phyloP scores from a whole-genome alignment of 2,888 invertebrate genomes.

The Microctonus aethiopoides region DNA sequence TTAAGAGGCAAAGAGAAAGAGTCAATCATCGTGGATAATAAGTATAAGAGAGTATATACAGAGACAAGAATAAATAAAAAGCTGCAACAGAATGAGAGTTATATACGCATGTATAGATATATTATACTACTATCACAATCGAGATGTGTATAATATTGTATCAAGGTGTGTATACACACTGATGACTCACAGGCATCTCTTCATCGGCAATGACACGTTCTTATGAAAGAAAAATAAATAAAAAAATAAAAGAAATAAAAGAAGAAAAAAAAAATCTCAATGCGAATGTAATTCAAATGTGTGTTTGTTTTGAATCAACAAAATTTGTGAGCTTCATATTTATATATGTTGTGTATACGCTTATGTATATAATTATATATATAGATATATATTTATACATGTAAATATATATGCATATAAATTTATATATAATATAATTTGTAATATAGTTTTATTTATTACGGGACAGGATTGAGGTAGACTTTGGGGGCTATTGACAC shows the following conservation, averaged over 20 bases:
- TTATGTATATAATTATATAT: too few species aligned
- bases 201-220: not conserved
- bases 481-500: not conserved
- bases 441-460: too few species aligned
- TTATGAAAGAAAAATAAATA: not conserved
- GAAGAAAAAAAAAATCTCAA: not conserved
- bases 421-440: too few species aligned
- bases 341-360: not conserved
- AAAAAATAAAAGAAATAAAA: not conserved
- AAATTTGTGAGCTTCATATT: not conserved
- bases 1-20: constrained; percentile 8
- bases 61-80: constrained; percentile 29
- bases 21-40: not conserved
- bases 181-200: not conserved
- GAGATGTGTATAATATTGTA: constrained; percentile 24
- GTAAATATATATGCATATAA: too few species aligned
- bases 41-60: not conserved
- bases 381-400: too few species aligned
- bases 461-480: not conserved
- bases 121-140: constrained; percentile 45
- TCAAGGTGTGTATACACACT: not conserved
- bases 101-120: constrained; percentile 32
- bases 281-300: not conserved
- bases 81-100: constrained; percentile 27
- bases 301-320: not conserved